phyloP scores from a whole-genome alignment of 2,113 vertebrate genomes.

The Orthonyx spaldingii region DNA sequence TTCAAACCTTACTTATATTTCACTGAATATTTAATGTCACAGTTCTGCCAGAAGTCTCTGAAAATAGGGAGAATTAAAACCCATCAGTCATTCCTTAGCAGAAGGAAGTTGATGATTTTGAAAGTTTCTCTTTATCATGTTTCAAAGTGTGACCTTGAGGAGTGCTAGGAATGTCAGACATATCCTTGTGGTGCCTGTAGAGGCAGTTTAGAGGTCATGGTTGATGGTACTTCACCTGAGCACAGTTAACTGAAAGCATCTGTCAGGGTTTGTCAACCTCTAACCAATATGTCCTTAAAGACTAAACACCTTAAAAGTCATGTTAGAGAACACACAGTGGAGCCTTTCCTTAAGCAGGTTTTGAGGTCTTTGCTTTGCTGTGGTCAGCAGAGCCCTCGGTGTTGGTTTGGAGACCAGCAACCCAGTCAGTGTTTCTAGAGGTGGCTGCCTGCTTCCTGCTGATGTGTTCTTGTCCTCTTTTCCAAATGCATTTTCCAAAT shows the following conservation, averaged over 20 bases:
- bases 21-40: slow-evolving; percentile 57
- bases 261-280: not conserved
- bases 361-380: not conserved
- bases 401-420: not conserved
- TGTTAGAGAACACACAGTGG: not conserved
- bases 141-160: not conserved
- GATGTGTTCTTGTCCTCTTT: not conserved
- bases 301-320: not conserved
- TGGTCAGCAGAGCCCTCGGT: not conserved
- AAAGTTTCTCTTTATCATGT: not conserved
- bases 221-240: not conserved
- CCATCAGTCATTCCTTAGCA: not conserved
- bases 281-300: not conserved
- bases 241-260: not conserved
- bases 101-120: not conserved
- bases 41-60: slow-evolving; percentile 38
- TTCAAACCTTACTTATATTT: slow-evolving; percentile 41
- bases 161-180: not conserved
- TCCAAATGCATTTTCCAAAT: not conserved
- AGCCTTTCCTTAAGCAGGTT: not conserved
- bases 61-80: slow-evolving; percentile 11
- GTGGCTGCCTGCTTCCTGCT: not conserved
- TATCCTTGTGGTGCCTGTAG: not conserved
- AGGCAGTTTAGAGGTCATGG: not conserved
- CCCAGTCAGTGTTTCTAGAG: not conserved